phyloP scores from a whole-genome alignment of 2,113 vertebrate species.

The Gasterosteus aculeatus region DNA sequence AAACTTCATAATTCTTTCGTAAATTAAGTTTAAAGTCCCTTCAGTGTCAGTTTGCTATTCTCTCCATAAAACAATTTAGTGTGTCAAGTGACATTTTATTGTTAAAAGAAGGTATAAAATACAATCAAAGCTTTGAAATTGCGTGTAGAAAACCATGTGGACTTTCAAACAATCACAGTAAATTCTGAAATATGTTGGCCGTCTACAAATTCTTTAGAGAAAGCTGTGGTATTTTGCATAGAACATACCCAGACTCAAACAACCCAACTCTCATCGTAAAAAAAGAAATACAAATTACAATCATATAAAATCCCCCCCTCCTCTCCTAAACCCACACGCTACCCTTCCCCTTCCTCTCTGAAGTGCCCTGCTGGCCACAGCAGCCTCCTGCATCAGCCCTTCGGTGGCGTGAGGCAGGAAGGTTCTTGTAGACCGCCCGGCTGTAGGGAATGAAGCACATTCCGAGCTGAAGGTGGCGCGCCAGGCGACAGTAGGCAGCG shows the following conservation, averaged over 20 bases:
- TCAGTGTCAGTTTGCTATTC: not conserved
- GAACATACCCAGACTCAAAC: constrained; percentile 1
- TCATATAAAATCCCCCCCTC: constrained; percentile 32
- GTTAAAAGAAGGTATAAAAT: constrained; percentile 62
- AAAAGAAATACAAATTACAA: constrained; percentile 27
- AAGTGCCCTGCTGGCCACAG: constrained; percentile 67
- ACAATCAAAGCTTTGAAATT: constrained; percentile 16
- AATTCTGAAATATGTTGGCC: constrained; percentile 42
- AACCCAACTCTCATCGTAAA: not conserved
- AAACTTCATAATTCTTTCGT: not conserved
- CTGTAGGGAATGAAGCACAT: constrained; percentile 93
- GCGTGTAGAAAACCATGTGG: constrained; percentile 23
- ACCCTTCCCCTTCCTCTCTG: constrained; percentile 74
- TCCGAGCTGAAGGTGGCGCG: constrained; percentile 86
- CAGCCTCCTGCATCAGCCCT: constrained; percentile 57
- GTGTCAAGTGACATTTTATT: constrained; percentile 53
- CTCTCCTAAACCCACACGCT: constrained; percentile 85
- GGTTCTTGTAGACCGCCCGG: constrained; percentile 87
- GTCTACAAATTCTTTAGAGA: constrained; percentile 53
- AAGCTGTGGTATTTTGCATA: not conserved
- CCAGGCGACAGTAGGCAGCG: constrained; percentile 89
- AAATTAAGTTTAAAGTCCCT: not conserved
- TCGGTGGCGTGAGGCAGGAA: constrained; percentile 66
- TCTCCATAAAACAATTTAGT: not conserved
- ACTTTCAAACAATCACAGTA: constrained; percentile 22